Conservation (phyloP, 2,888 invertebrate genomes). For the Sesamia inferens region DNA sequence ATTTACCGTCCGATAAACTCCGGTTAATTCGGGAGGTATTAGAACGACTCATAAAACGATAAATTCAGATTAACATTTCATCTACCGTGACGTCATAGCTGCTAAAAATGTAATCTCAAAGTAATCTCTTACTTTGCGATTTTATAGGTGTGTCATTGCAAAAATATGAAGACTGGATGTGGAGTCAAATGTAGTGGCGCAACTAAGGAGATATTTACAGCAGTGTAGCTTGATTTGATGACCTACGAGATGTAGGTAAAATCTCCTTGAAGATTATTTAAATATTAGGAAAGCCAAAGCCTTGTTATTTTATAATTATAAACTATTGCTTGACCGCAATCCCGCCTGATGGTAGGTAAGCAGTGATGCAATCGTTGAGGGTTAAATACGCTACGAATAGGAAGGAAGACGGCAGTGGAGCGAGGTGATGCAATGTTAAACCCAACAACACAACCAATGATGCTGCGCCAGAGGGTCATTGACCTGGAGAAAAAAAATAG, state of each 20-base stretch:
- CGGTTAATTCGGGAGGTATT: constrained; percentile 49
- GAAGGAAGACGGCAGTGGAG: too few relatives aligned
- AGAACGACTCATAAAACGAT: constrained; percentile 47
- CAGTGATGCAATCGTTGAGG: too few relatives aligned
- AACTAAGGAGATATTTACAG: not conserved
- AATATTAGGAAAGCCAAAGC: too few relatives aligned
- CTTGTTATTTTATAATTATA: too few relatives aligned
- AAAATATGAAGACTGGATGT: not conserved
- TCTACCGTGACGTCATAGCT: constrained; percentile 48
- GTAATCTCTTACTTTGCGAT: constrained; percentile 27
- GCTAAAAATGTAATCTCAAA: constrained; percentile 24
- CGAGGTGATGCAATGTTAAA: too few relatives aligned
- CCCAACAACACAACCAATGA: too few relatives aligned
- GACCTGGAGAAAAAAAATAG: too few relatives aligned
- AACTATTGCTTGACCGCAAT: too few relatives aligned
- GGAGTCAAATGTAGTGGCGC: not conserved
- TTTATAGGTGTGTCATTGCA: not conserved
- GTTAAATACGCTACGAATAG: too few relatives aligned
- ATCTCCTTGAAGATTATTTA: not conserved
- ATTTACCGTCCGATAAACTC: constrained; percentile 35
- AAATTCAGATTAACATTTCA: constrained; percentile 42
- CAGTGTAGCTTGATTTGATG: too few relatives aligned
- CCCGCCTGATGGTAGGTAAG: too few relatives aligned
- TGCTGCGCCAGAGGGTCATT: too few relatives aligned
- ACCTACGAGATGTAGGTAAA: not conserved